A percentile compares a stretch with the other conserved stretches of the same genome.
Evolutionary conservation across 2,113 vertebrate genomes (phyloP).

Genomic region (Channa maculata): DNA sequence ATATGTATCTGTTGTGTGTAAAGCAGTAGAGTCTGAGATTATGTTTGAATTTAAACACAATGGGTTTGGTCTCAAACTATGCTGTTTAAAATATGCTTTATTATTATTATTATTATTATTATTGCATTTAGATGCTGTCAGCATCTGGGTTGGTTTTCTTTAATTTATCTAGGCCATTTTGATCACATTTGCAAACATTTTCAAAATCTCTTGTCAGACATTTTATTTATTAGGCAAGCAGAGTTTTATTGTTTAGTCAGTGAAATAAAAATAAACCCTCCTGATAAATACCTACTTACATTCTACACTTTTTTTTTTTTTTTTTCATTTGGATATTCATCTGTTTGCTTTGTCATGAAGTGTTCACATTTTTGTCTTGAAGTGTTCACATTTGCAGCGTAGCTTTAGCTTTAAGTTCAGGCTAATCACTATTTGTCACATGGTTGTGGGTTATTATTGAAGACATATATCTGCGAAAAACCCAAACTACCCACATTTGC

Average conservation of each 20-base stretch:
- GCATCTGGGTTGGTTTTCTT: neutral
- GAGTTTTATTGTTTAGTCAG: neutral
- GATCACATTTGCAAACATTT: too few relatives aligned
- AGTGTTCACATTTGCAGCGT: neutral
- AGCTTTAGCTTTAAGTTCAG: neutral
- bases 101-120: too few relatives aligned
- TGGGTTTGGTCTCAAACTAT: neutral
- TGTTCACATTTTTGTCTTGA: neutral
- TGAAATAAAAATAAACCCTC: neutral
- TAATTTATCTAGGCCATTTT: too few relatives aligned
- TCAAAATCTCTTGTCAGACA: too few relatives aligned
- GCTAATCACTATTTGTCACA: neutral
- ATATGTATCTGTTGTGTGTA: constrained; percentile 6
- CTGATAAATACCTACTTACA: neutral
- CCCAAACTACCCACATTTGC: too few relatives aligned
- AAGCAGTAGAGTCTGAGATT: neutral
- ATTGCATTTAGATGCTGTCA: neutral
- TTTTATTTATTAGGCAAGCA: too few relatives aligned
- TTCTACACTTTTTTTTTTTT: neutral
- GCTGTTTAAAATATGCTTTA: neutral
- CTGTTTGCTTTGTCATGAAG: neutral
- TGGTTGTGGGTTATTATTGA: neutral
- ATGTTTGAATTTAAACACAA: neutral
- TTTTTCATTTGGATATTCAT: neutral
- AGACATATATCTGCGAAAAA: too few relatives aligned